These are phyloP conservation scores for Globia sparganii DNA, from an alignment of 2,888 invertebrate species.

Conservation along the genomic window DNA sequence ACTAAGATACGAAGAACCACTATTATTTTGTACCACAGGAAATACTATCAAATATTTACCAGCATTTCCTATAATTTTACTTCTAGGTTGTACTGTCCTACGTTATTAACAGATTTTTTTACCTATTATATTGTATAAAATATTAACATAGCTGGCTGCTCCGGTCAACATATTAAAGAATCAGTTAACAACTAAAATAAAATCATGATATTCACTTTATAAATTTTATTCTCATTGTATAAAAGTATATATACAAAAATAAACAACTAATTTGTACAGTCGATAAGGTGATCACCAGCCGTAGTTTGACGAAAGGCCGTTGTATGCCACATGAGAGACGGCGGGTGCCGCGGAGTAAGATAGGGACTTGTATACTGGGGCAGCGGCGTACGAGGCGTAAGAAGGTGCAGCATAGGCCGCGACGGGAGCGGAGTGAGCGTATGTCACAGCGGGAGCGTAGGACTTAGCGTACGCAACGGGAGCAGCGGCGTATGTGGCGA, in stretches of 20 bases:
- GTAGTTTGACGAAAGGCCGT: conserved; percentile 90
- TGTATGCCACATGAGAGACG: conserved; percentile 92
- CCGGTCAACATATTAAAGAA: not conserved
- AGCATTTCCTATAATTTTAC: not conserved
- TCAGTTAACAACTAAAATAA: not conserved
- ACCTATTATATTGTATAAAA: not conserved
- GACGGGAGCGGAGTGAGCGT: conserved; percentile 62
- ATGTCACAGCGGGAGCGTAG: conserved; percentile 68
- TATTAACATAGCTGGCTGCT: not conserved
- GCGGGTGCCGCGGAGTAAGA: conserved; percentile 90
- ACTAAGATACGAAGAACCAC: conserved; percentile 29
- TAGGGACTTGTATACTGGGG: conserved; percentile 81
- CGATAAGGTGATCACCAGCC: conserved; percentile 90
- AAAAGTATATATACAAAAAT: conserved; percentile 82
- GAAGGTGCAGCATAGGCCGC: conserved; percentile 44
- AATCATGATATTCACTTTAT: conserved; percentile 61
- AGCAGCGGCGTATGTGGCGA: conserved; percentile 87
- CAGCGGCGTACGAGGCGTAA: conserved; percentile 64
- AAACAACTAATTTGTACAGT: conserved; percentile 81
- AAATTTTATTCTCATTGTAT: conserved; percentile 83
- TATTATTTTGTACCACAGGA: conserved; percentile 24
- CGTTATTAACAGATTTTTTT: not conserved
- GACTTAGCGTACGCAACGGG: conserved; percentile 83
- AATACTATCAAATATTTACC: conserved; percentile 14
- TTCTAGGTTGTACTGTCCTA: not conserved